Evolutionary conservation across 64 coral and sea anemone species (phyloP).

Genomic region (Stichodactyla mertensii): DNA sequence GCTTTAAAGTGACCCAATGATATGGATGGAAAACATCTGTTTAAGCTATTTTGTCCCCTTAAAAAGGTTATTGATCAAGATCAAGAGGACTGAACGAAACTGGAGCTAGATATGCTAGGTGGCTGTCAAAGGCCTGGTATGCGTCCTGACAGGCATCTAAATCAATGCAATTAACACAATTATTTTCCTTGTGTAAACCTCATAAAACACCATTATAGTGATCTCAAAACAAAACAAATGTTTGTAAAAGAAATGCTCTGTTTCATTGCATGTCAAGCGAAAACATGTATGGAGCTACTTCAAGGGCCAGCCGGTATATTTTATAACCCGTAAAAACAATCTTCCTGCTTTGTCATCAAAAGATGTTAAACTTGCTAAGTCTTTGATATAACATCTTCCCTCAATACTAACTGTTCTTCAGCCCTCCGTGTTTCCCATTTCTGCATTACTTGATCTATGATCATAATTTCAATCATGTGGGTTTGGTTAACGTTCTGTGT

Average conservation of each 20-base stretch:
- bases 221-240: not conserved
- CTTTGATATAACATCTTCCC: no score
- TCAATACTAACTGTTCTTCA: not conserved
- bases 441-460: not conserved
- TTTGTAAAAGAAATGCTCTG: not conserved
- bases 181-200: constrained; percentile 10
- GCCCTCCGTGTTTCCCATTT: not conserved
- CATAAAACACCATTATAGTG: not conserved
- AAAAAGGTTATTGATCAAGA: not conserved
- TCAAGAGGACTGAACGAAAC: not conserved
- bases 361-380: no score
- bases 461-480: not conserved
- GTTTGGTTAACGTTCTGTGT: not conserved
- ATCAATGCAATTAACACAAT: constrained; percentile 8
- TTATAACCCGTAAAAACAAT: no score
- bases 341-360: no score
- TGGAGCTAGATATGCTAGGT: not conserved
- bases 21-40: not conserved
- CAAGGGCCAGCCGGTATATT: no score
- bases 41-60: not conserved
- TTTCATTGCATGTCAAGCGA: not conserved
- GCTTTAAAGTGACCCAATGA: not conserved
- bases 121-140: not conserved
- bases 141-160: not conserved
- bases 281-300: no score